Percentiles rank a stretch among this genome's conserved stretches.
Conservation (phyloP, 2,797 vertebrate species). For the Odontamblyopus rebecca region DNA sequence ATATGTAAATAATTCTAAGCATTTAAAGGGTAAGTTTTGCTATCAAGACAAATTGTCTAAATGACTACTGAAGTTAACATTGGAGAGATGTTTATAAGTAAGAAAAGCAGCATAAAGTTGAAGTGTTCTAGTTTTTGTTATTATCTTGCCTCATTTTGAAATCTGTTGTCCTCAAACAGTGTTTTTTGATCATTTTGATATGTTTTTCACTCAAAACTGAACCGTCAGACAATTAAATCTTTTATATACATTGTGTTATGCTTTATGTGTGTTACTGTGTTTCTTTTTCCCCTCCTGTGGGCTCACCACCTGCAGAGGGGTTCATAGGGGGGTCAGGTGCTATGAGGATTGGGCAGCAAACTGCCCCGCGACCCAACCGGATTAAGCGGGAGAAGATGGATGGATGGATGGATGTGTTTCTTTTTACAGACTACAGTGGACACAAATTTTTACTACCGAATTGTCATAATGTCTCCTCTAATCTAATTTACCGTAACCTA, state of each 20-base stretch:
- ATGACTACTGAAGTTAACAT: background rate
- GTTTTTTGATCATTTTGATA: constrained; percentile 7
- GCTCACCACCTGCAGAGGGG: too few species aligned
- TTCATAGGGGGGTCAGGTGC: too few species aligned
- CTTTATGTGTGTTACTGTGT: background rate
- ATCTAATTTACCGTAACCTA: too few species aligned
- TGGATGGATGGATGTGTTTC: too few species aligned
- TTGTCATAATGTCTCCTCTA: too few species aligned
- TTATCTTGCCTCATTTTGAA: background rate
- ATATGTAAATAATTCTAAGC: background rate
- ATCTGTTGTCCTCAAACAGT: background rate
- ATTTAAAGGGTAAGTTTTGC: background rate
- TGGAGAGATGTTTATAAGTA: background rate
- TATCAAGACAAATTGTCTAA: background rate
- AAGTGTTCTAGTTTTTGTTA: background rate
- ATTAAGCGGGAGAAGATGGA: too few species aligned
- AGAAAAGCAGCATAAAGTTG: constrained; percentile 4
- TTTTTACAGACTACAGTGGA: too few species aligned
- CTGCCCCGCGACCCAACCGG: too few species aligned
- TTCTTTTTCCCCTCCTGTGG: too few species aligned
- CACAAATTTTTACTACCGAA: too few species aligned
- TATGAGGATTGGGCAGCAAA: too few species aligned
- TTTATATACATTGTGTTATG: background rate
- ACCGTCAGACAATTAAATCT: constrained; percentile 3
- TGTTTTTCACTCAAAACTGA: constrained; percentile 4